phyloP scores from a whole-genome alignment of 2,888 invertebrate species.

The Gymnosoma rotundatum region DNA sequence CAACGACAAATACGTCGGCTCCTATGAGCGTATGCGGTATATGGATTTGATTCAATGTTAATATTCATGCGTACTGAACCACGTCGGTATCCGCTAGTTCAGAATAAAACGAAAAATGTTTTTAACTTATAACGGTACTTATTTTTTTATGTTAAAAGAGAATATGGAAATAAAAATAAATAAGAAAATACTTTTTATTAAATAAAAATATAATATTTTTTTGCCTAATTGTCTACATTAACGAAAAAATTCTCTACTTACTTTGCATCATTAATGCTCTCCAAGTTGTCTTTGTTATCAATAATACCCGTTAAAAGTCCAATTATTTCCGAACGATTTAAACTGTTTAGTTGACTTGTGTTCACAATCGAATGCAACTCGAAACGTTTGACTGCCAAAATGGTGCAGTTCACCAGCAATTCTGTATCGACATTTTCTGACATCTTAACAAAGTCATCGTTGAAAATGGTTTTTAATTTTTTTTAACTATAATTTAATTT shows the following conservation, averaged over 20 bases:
- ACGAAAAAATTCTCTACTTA: conserved; percentile 72
- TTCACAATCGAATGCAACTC: conserved; percentile 78
- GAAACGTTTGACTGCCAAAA: conserved; percentile 79
- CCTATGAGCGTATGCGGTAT: no score
- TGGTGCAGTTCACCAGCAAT: background rate
- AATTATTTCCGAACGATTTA: conserved; percentile 80
- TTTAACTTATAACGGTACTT: no score
- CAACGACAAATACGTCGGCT: no score
- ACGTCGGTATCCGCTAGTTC: no score
- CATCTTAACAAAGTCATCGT: conserved; percentile 69
- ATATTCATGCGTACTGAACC: no score
- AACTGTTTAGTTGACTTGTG: conserved; percentile 75
- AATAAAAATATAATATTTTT: background rate
- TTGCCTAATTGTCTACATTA: background rate
- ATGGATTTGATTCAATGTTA: no score
- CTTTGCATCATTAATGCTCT: conserved; percentile 79
- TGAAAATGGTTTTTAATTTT: background rate
- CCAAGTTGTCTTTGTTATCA: conserved; percentile 78
- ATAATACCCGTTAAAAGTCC: conserved; percentile 78
- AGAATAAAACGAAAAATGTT: no score
- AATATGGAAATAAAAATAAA: no score
- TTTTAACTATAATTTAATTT: no score
- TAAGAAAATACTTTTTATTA: no score
- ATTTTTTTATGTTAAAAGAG: no score
- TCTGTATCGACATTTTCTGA: conserved; percentile 80